Conservation (phyloP, 1,140 invertebrate species). For the Solenopsis invicta region DNA sequence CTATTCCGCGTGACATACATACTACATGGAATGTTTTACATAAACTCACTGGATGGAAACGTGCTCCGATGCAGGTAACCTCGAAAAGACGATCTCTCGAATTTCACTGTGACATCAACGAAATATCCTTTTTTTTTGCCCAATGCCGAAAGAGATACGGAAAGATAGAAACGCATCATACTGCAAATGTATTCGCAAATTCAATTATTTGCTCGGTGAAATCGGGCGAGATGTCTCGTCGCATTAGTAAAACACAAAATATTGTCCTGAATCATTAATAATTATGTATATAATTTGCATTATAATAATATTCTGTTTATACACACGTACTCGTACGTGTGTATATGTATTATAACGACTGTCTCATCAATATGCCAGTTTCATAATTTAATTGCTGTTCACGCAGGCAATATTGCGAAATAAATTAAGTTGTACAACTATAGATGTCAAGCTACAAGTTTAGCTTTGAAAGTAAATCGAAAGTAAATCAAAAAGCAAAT, state of each 20-base stretch:
- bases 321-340: too few species aligned
- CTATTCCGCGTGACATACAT: slow-evolving; percentile 48
- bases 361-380: neutral
- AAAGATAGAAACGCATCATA: slow-evolving; percentile 16
- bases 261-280: too few species aligned
- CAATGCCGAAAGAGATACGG: slow-evolving; percentile 1
- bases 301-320: too few species aligned
- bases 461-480: too few species aligned
- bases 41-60: slow-evolving; percentile 23
- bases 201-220: slow-evolving; percentile 48
- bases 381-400: neutral
- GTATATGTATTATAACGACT: neutral
- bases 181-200: slow-evolving; percentile 39
- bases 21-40: slow-evolving; percentile 21
- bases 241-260: too few species aligned
- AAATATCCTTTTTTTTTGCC: slow-evolving; percentile 40
- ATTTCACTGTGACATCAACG: slow-evolving; percentile 68
- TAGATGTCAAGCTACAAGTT: neutral
- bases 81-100: slow-evolving; percentile 69
- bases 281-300: too few species aligned
- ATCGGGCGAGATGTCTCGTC: neutral
- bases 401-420: neutral
- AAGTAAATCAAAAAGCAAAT: neutral
- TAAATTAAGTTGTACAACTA: neutral
- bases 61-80: slow-evolving; percentile 47